Evolutionary conservation across 2,113 vertebrate genomes (phyloP).

Genomic region (Plecotus auritus): DNA sequence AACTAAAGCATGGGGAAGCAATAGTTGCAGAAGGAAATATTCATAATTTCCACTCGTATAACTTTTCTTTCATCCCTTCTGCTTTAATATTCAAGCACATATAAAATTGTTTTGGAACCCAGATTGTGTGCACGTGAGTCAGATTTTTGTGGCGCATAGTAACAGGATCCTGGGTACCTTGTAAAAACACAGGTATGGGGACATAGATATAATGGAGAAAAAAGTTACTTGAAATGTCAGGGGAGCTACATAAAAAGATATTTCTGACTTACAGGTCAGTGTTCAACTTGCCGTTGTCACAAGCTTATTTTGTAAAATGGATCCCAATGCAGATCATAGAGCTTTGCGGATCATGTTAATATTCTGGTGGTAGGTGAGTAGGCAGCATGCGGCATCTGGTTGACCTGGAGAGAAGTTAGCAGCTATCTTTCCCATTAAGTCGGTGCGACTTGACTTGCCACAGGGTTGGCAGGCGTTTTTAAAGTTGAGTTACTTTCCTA

Average conservation of each 20-base stretch:
- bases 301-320: background rate
- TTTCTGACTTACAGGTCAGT: background rate
- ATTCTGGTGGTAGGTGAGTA: background rate
- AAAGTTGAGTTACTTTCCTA: slow-evolving; percentile 44
- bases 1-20: background rate
- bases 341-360: background rate
- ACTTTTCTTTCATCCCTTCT: background rate
- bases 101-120: background rate
- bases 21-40: background rate
- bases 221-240: background rate
- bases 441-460: slow-evolving; percentile 10
- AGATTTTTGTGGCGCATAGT: background rate
- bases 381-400: background rate
- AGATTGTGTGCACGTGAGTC: background rate
- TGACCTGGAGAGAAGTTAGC: slow-evolving; percentile 10
- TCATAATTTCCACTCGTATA: background rate
- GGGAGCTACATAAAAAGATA: background rate
- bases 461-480: slow-evolving; percentile 23
- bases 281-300: background rate
- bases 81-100: background rate
- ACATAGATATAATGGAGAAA: background rate
- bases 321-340: background rate
- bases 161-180: background rate
- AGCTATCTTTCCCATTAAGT: slow-evolving; percentile 56
- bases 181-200: background rate